Evolutionary conservation across 64 coral and sea anemone species (phyloP), one percentile per base, ranked within the genome.

Genomic region (Stichodactyla mertensii): DNA sequence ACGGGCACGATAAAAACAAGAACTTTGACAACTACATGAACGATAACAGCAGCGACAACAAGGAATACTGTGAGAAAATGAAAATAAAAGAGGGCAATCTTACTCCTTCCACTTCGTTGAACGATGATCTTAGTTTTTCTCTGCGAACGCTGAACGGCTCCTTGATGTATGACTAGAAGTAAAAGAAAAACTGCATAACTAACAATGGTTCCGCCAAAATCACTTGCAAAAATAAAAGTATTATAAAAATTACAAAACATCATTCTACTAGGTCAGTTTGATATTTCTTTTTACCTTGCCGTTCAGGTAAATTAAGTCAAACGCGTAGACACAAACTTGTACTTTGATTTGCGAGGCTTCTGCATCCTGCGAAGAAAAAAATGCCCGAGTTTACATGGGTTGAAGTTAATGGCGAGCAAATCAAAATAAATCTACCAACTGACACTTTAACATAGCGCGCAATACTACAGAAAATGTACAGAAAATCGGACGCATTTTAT

Each of bases 291-390:
- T 9, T 67, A 98, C 96, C 87, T 92, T 94, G 86, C 96, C 96
- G 71, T 98, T 98, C 0, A 98, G 78, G 64, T 98, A 98, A 4
- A 98, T 57, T 61, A 98, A 60, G 83, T 98, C 95, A 82, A 95
- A 98, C 14, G 96, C 96, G 52, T 98, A 98, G 0, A 98, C 90
- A 88, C 96, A 98, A 64, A 98, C 96, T 95, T 98, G 96, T 67
- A 98, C 96, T 86, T 95, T 98, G 28, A 98, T 98, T 51, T 98
- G 89, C 4, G 93, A 94, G 52, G 93, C 96, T 89, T 90, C 88
- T 14, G 96, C 96, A 84, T 98, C 96, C 96, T 98, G 57, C 58
- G 23, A 23, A 27, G 7, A 74, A 12, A 31, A 13, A 27, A 74
- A 66, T 6, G 20, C 18, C 62, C 14, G 23, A 28, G 27, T 0